Base-by-base conservation (phyloP, 2,113 vertebrate species). In the Athene noctua region DNA sequence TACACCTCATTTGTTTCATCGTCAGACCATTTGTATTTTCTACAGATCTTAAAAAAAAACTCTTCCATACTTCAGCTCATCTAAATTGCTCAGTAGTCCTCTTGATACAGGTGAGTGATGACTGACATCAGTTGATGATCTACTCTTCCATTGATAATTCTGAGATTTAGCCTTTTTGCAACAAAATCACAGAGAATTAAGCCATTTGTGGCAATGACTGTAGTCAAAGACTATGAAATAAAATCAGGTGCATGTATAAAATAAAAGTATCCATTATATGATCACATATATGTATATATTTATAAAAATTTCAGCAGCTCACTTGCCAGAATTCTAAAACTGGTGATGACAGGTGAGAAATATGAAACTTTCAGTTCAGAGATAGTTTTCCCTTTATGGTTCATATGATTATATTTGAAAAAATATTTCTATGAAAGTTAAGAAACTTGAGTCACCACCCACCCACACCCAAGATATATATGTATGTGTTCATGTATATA, bases 381-480 rank as follows among this genome's bases (percentile, higher is more conserved):
- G 14, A 29, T 27, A 16, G 36, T 74, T 71, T 90, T 62, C 27
- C 90, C 19, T 57, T 79, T 34, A 25, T 5, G 25, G 8, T 44
- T 71, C 3, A 1, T 40, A 42, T 36, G 8, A 67, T 34, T 88
- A 62, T 65, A 58, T 62, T 73, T 67, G 57, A 46, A 63, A 59
- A 67, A 70, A 58, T 17, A 7, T 18, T 78, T 80, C 7, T 30
- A 3, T 66, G 46, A 87, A 62, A 78, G 78, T 2, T 14, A 38
- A 83, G 72, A 59, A 84, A 65, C 8, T 13, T 77, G n/a, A 4
- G 18, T 83, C 11, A 5, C 6, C 13, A 6, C 34, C 6, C 13
- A 6, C 34, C 10, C 13, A 16, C 1, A 0, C 6, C 8, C 6
- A 2, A 51, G 10, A 38, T 2, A 23, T 10, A 13, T 8, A 10